Conservation (phyloP, 1,140 invertebrate species). For the Bombus polaris region DNA sequence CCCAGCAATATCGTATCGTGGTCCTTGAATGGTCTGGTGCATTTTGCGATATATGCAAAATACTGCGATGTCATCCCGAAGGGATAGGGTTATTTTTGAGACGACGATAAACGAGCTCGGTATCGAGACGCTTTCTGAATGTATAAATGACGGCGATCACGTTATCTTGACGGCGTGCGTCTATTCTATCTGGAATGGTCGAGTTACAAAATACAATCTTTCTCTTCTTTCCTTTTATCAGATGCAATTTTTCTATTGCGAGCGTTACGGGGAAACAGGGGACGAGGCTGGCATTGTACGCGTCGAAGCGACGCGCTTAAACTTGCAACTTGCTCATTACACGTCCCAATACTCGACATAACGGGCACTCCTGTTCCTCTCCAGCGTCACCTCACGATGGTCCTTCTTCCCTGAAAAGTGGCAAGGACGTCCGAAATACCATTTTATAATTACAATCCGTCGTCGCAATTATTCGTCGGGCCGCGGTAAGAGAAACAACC, state of each 20-base stretch:
- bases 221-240: background rate
- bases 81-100: background rate
- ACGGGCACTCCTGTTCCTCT: slow-evolving; percentile 43
- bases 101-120: background rate
- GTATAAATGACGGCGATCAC: background rate
- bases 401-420: slow-evolving; percentile 41
- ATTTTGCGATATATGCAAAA: background rate
- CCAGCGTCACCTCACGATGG: slow-evolving; percentile 32
- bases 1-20: background rate
- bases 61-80: background rate
- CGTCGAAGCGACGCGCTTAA: slow-evolving; percentile 34
- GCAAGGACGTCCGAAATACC: slow-evolving; percentile 54
- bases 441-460: slow-evolving; percentile 52
- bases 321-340: slow-evolving; percentile 42
- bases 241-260: background rate
- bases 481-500: slow-evolving; percentile 41
- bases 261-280: background rate
- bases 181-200: background rate
- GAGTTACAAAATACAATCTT: background rate
- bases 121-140: background rate
- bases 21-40: background rate
- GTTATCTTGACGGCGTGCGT: background rate
- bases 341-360: slow-evolving; percentile 47
- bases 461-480: slow-evolving; percentile 47
- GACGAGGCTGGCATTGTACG: background rate